Base-by-base conservation (phyloP, 2,888 invertebrate genomes). In the Drosophila antonietae region DNA sequence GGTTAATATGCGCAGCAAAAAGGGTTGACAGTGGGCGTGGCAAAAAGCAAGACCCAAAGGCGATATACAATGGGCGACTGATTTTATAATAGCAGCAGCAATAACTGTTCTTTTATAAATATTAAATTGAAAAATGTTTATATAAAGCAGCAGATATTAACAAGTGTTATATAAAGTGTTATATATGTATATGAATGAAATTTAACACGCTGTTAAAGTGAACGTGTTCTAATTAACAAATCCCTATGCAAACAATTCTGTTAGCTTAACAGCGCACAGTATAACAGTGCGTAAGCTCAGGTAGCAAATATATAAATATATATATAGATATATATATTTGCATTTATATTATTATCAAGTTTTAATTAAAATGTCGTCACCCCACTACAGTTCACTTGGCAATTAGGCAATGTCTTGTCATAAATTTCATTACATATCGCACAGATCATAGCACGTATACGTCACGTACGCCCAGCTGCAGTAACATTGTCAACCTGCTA, bases 311-410 rank as follows among this genome's bases (percentile, higher is more conserved):
- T 14, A 7, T 8, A 8, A 7, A 18, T 15, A 9, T 2, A 4
- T 14, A 35, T 52, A 35, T 35, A 28, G 8, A 18, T 49, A 31
- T 3, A 23, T 55, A 56, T 18, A 56, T 43, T 41, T 56, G 18
- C 56, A 33, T 20, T 57, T 35, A 37, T 43, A 33, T 33, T 47
- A 41, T 55, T 39, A 60, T 31, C 56, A 63, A 80, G 78, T 83
- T 83, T 86, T 88, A 83, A 83, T 88, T 83, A 83, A 83, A 83
- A 83, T 75, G 87, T 88, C 87, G 71, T 72, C 84, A 74, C 84
- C 52, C 31, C 59, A 56, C 57, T 73, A 23, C 72, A 81, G 63
- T 52, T 58, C 66, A 60, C 72, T 70, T 75, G 79, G 64, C 79
- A 87, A 81, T 87, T 88, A 86, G 78, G 75, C 78, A 83, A 71